Evolutionary conservation across 2,888 invertebrate species (phyloP).

Genomic region (Ectemnius continuus): DNA sequence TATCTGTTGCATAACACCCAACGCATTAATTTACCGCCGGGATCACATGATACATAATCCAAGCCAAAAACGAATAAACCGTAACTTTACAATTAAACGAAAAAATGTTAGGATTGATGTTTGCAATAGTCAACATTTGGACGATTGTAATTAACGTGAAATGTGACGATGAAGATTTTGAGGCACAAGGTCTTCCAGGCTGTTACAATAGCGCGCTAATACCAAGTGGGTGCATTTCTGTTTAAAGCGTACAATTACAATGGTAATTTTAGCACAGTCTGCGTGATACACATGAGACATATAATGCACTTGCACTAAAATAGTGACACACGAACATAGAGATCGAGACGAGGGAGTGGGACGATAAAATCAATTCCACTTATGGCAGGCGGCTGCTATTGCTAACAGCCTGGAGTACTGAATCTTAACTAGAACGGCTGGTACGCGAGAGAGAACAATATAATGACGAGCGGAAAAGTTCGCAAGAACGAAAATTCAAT

Average conservation of each 20-base stretch:
- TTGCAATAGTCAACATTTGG: too few relatives aligned
- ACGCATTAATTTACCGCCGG: too few relatives aligned
- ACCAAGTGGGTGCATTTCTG: not conserved
- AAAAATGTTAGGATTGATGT: too few relatives aligned
- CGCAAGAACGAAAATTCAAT: slow-evolving; percentile 33
- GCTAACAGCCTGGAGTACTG: not conserved
- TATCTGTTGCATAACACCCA: too few relatives aligned
- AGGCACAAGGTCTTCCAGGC: not conserved
- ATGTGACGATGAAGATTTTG: too few relatives aligned
- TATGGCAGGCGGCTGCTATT: not conserved
- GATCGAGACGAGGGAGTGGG: not conserved
- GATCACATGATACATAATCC: too few relatives aligned
- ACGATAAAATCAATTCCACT: not conserved
- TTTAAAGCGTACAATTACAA: slow-evolving; percentile 13
- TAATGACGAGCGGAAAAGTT: slow-evolving; percentile 17
- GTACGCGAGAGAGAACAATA: slow-evolving; percentile 9
- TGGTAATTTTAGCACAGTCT: slow-evolving; percentile 16
- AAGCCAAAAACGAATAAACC: too few relatives aligned
- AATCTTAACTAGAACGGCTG: not conserved
- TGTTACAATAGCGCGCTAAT: slow-evolving; percentile 6
- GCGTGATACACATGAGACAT: slow-evolving; percentile 24
- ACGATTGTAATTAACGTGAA: too few relatives aligned
- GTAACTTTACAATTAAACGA: too few relatives aligned
- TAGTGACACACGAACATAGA: slow-evolving; percentile 6
- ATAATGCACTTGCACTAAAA: slow-evolving; percentile 16